Evolutionary conservation across 2,113 vertebrate species (phyloP), one percentile per base, ranked within the genome.

Genomic region (Lipophrys pholis): DNA sequence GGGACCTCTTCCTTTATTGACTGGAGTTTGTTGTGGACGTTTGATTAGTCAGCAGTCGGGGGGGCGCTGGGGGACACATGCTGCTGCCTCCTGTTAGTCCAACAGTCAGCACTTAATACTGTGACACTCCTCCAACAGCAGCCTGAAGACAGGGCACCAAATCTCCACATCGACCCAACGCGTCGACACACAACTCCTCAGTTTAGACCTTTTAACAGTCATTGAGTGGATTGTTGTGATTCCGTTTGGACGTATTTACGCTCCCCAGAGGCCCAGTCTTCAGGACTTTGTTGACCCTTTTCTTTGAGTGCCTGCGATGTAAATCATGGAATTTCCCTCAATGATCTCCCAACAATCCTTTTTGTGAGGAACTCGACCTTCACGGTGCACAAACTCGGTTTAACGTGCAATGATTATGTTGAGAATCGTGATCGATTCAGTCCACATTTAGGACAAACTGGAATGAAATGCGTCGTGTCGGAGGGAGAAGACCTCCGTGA

Each of bases 1-100:
- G 7, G 11, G 4, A 52, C 36, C 39, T 63, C 42, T 83, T 49
- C 60, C 42, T 12, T 39, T 82, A 81, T 87, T 90, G 86, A 86
- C 76, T 73, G 71, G 73, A 43, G 54, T 69, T 60, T 67, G 45
- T 78, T 60, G 73, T 10, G 8, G 41, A 21, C 66, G 45, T 74
- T 83, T 82, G 63, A 72, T 87, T 78, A 85, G 72, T 90, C 78
- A 79, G 73, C 84, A 84, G 73, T 60, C 1, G 0, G 11, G 11
- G 38, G 35, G 21, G 21, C n/a, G 12, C 38, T 11, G 16, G 43
- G 51, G 65, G 57, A 41, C 60, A 62, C 35, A 67, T 69, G 72
- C 60, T 49, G 59, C 56, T 60, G 5, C 17, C 50, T 60, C 54
- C 62, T 69, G 35, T 87, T 74, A 70, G n/a, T 61, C 68, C 62